Evolutionary conservation across 2,113 vertebrate genomes (phyloP), one percentile per base, ranked within the genome.

Genomic region (Sphyrna mokarran): DNA sequence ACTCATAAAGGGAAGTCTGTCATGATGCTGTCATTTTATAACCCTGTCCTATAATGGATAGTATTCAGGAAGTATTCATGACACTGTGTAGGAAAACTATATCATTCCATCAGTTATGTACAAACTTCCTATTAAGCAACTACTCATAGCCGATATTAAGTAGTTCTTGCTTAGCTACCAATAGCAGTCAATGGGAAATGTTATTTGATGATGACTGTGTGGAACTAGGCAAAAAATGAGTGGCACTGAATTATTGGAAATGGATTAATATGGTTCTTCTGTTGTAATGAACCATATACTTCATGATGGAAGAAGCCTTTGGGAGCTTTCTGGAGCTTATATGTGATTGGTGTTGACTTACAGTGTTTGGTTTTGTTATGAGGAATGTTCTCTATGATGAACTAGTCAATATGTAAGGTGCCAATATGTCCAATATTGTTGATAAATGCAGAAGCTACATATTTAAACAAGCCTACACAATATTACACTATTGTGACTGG

Each of bases 351-450:
- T 93, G n/a, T 66, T 66, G 61, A 93, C 61, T 16, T n/a, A n/a
- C 29, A 66, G 58, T 63, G 20, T 83, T 14, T 37, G 61, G 89
- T n/a, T 93, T 61, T 66, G 61, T 37, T 66, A 2, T 18, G 37
- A 68, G 89, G 89, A 93, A 93, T 93, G 89, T 93, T 93, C 89
- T 93, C 89, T 93, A 93, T 93, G 89, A 93, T 93, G 89, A 93
- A 93, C 89, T 63, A 66, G 33, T 90, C 29, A 29, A 61, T 90
- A 26, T 90, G 48, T 29, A 61, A 37, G 61, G 61, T 37, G 22
- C 89, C 89, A 93, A 8, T 20, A 68, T 11, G 63, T n/a, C 18
- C 89, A 66, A 37, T 63, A 66, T 68, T 93, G n/a, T 66, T 66
- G 33, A 93, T 66, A 37, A 10, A 2, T 6, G 33, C 89, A 68